phyloP scores from a whole-genome alignment of 2,888 invertebrate species.

The Pegoplata infirma region DNA sequence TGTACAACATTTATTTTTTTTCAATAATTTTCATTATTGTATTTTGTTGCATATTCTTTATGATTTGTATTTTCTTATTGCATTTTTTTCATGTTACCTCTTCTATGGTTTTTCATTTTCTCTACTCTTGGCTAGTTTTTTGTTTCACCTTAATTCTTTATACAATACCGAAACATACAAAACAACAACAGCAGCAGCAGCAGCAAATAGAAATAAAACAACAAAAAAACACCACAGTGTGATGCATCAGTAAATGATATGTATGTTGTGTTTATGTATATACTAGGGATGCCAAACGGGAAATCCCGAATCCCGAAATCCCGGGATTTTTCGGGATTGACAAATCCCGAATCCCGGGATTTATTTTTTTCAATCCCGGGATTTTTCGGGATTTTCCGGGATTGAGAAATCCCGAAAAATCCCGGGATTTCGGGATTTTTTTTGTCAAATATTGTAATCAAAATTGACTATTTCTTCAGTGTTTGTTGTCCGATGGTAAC shows the following conservation, averaged over 20 bases:
- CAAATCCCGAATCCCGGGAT: too few relatives aligned
- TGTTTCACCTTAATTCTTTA: constrained; percentile 46
- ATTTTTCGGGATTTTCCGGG: too few relatives aligned
- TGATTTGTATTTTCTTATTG: constrained; percentile 58
- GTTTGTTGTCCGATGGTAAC: too few relatives aligned
- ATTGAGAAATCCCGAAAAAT: too few relatives aligned
- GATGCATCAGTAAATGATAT: constrained; percentile 52
- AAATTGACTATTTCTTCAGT: too few relatives aligned
- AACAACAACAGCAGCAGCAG: constrained; percentile 25
- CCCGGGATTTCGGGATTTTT: too few relatives aligned
- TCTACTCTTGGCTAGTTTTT: constrained; percentile 46
- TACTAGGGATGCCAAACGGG: too few relatives aligned
- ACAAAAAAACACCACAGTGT: constrained; percentile 46
- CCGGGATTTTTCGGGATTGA: too few relatives aligned
- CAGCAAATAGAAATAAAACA: too few relatives aligned
- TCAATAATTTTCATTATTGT: constrained; percentile 59
- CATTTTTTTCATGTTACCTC: constrained; percentile 53
- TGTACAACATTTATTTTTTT: constrained; percentile 47
- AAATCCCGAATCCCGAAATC: too few relatives aligned
- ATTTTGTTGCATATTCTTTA: constrained; percentile 49
- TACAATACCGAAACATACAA: constrained; percentile 3
- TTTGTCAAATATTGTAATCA: too few relatives aligned
- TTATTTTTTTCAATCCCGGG: too few relatives aligned
- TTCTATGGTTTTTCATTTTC: constrained; percentile 50
- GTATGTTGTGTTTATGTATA: not conserved